Percentiles rank a stretch among this genome's conserved stretches.
Evolutionary conservation across 1,140 invertebrate genomes (phyloP).

Genomic region (Alviniconcha marisindica): DNA sequence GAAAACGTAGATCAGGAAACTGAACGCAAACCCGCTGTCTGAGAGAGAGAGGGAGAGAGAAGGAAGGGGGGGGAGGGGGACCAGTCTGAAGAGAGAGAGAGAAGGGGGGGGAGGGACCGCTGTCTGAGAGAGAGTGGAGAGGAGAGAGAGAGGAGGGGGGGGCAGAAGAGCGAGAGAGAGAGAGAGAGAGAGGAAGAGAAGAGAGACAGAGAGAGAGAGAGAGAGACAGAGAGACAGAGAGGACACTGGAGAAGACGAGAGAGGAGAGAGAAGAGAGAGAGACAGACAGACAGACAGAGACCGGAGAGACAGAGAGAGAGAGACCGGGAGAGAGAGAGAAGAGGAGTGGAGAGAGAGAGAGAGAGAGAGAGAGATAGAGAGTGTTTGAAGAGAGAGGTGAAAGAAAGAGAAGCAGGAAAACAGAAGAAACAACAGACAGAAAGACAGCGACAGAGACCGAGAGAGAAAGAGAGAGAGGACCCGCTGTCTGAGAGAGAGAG

Average conservation of each 20-base stretch:
- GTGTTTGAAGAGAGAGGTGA: no score
- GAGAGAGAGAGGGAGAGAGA: slow-evolving; percentile 25
- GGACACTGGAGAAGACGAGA: neutral
- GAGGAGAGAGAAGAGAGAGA: neutral
- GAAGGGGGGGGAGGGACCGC: neutral
- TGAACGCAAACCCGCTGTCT: neutral
- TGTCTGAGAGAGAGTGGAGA: neutral
- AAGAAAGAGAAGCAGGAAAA: no score
- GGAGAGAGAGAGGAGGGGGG: slow-evolving; percentile 5
- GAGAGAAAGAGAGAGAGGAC: neutral
- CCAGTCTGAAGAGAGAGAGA: neutral
- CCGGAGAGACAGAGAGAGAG: neutral
- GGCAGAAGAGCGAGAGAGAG: neutral
- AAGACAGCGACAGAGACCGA: neutral
- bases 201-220: neutral
- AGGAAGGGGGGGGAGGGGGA: slow-evolving; percentile 28
- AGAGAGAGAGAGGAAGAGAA: slow-evolving; percentile 8
- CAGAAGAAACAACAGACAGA: neutral
- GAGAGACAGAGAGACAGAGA: neutral
- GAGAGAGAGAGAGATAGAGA: neutral
- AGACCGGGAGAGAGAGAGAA: neutral
- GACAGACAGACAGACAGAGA: neutral
- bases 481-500: neutral
- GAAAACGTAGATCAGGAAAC: no score
- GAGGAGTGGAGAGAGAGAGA: neutral